Evolutionary conservation across 1,140 invertebrate genomes (phyloP), one percentile per base, ranked within the genome.

Genomic region (Sarcophaga peregrina): DNA sequence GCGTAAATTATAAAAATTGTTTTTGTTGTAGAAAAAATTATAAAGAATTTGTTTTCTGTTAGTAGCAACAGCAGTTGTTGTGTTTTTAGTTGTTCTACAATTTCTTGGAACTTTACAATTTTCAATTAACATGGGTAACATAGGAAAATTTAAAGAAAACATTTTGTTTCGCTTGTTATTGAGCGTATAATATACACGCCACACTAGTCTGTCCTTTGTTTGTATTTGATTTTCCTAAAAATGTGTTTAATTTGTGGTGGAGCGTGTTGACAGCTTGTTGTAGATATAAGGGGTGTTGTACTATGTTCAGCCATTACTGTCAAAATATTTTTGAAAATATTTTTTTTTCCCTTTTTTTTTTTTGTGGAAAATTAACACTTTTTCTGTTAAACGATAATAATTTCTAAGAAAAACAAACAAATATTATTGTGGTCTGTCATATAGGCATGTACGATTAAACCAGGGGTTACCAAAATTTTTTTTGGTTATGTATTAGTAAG

Each of bases 291-390:
- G 0, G 13, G 54, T 58, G 15, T 15, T 58, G 54, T n/a, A 37
- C 25, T 37, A 37, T 37, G 25, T 37, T 37, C n/a, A 58, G 54
- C 11, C 15, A 58, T n/a, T 58, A n/a, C 54, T 58, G 54, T 58
- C 54, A 58, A 58, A 58, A 58, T 37, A 58, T 58, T n/a, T 58
- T 58, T n/a, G 54, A 58, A 58, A n/a, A 58, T 58, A n/a, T n/a
- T 6, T 58, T 58, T n/a, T n/a, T 37, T 37, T 37, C 4, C 4
- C 1, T 37, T 37, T 37, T 37, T 1, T 37, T 37, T 37, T 37
- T 37, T 1, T 1, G 25, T 37, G 25, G 54, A 58, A 58, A 58
- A 58, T 58, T 58, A 58, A 6, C 54, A 58, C 54, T 58, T 58
- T n/a, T n/a, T 58, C 13, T 58, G 54, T 11, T n/a, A 58, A 13